Evolutionary conservation across 2,797 vertebrate species (phyloP).

Genomic region (Peromyscus attwateri): DNA sequence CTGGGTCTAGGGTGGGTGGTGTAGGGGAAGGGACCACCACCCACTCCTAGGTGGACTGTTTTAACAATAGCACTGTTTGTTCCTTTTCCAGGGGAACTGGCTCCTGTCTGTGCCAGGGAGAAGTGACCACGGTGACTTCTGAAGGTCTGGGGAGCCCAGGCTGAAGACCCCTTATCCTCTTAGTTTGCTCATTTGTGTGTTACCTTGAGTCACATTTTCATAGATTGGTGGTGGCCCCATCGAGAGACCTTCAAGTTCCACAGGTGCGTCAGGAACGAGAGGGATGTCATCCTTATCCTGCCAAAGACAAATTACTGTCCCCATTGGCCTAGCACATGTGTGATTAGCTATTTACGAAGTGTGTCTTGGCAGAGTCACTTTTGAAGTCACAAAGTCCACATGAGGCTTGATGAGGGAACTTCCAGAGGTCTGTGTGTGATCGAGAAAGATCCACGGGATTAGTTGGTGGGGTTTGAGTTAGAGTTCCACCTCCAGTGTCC

Average conservation of each 20-base stretch:
- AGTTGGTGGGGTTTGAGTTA: fast-evolving
- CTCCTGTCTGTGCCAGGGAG: neutral
- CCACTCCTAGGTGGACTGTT: neutral
- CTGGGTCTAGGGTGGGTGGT: no score
- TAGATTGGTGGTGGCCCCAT: conserved; percentile 22
- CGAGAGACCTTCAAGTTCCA: fast-evolving
- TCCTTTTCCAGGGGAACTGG: neutral
- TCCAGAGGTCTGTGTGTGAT: neutral
- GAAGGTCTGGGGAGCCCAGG: neutral
- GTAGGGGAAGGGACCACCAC: no score
- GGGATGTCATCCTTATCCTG: neutral
- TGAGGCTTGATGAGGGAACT: neutral
- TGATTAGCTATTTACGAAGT: neutral
- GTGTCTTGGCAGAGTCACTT: neutral
- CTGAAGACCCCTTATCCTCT: neutral
- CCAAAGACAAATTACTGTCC: neutral
- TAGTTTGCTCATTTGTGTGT: neutral
- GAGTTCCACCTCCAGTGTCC: neutral
- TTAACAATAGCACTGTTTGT: neutral
- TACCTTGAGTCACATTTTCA: neutral
- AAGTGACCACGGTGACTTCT: neutral
- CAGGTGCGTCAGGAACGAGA: fast-evolving
- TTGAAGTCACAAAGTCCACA: neutral
- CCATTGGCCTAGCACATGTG: fast-evolving
- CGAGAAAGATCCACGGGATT: neutral